phyloP scores from a whole-genome alignment of 2,888 invertebrate genomes.

The Coleophora flavipennella region DNA sequence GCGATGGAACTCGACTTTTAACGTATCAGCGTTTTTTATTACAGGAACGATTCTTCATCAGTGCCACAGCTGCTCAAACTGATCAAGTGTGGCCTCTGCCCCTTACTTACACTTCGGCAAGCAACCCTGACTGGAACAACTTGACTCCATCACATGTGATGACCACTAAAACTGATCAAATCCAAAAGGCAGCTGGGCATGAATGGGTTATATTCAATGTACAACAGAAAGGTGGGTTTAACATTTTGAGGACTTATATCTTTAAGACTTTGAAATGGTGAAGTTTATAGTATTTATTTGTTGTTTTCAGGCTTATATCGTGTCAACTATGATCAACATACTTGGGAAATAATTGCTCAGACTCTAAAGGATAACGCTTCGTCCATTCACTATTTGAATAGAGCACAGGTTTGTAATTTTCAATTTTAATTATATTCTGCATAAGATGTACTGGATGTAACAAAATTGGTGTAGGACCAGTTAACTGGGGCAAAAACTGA shows the following conservation, averaged over 20 bases:
- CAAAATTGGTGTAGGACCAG: too few relatives aligned
- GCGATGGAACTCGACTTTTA: too few relatives aligned
- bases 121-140: slow-evolving; percentile 48
- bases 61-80: slow-evolving; percentile 27
- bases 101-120: slow-evolving; percentile 49
- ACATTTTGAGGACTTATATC: neutral
- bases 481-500: too few relatives aligned
- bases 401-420: slow-evolving; percentile 84
- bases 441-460: too few relatives aligned
- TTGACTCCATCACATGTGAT: slow-evolving; percentile 33
- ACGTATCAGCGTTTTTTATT: slow-evolving; percentile 10
- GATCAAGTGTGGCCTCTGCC: slow-evolving; percentile 56
- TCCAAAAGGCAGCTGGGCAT: slow-evolving; percentile 30
- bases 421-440: too few relatives aligned
- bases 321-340: slow-evolving; percentile 75
- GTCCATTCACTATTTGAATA: slow-evolving; percentile 76
- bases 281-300: too few relatives aligned
- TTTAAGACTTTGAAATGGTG: too few relatives aligned
- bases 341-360: slow-evolving; percentile 66
- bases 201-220: slow-evolving; percentile 77
- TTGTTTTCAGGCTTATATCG: slow-evolving; percentile 73
- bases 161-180: slow-evolving; percentile 22
- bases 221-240: slow-evolving; percentile 64
- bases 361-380: slow-evolving; percentile 40
- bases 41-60: slow-evolving; percentile 55